phyloP scores from a whole-genome alignment of 2,797 vertebrate genomes.

The Falco rusticolus region DNA sequence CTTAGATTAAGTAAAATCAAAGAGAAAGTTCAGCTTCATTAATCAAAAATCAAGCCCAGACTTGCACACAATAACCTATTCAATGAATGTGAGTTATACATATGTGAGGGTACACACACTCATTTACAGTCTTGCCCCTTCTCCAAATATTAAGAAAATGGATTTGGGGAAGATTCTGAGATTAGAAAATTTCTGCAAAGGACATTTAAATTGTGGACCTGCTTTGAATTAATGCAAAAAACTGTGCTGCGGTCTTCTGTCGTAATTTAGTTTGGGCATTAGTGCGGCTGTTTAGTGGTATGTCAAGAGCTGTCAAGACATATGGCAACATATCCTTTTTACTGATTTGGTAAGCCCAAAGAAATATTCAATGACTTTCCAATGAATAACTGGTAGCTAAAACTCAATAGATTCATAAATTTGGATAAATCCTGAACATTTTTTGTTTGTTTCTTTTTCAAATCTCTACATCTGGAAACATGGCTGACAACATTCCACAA shows the following conservation, averaged over 20 bases:
- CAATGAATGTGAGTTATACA: neutral
- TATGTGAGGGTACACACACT: neutral
- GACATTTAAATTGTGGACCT: neutral
- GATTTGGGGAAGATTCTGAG: neutral
- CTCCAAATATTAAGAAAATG: neutral
- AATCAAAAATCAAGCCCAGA: neutral
- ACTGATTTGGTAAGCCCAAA: neutral
- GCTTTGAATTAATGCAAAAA: neutral
- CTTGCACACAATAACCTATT: neutral
- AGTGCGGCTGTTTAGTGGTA: neutral
- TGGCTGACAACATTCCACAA: neutral
- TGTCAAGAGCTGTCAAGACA: neutral
- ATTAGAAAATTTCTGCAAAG: neutral
- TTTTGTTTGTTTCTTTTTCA: neutral
- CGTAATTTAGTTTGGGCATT: neutral
- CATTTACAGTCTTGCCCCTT: neutral
- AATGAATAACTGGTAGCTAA: neutral
- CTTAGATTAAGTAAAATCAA: neutral
- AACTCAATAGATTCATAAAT: neutral
- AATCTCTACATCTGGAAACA: neutral
- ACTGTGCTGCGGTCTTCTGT: neutral
- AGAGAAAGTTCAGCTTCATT: neutral
- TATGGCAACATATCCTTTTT: neutral
- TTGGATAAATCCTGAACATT: neutral
- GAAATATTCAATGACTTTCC: neutral